Conservation (phyloP, 1,140 invertebrate genomes). For the Caenorhabditis latens region DNA sequence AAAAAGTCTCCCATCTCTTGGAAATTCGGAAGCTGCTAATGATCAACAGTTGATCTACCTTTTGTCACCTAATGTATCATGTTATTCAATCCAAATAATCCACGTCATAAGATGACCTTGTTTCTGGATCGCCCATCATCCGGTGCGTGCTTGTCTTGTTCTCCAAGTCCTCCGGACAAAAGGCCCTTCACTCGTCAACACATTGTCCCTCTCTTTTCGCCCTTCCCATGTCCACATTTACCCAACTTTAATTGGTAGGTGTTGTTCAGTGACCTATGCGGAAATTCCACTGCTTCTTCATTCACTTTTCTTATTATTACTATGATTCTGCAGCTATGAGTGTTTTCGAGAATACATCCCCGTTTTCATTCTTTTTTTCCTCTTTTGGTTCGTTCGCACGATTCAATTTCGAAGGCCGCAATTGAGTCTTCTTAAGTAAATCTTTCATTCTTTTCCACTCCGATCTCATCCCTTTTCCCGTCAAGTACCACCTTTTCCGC, state of each 20-base stretch:
- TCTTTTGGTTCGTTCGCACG: background rate
- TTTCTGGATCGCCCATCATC: background rate
- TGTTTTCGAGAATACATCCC: background rate
- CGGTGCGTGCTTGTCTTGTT: conserved; percentile 21
- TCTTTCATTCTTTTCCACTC: background rate
- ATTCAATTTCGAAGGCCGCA: conserved; percentile 54
- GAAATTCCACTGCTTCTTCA: background rate
- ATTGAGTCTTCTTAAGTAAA: conserved; percentile 56
- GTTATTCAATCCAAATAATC: background rate
- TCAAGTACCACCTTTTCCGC: conserved; percentile 28
- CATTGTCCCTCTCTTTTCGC: conserved; percentile 8
- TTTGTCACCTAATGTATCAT: conserved; percentile 17
- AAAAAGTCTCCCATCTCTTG: too few species aligned
- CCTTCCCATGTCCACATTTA: background rate
- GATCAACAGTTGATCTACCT: background rate
- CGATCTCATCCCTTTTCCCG: conserved; percentile 2
- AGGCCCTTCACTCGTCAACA: background rate
- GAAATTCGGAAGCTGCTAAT: too few species aligned
- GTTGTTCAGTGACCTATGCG: conserved; percentile 37
- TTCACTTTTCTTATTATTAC: background rate
- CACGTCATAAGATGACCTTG: conserved; percentile 34
- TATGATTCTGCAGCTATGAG: background rate
- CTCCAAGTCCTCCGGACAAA: conserved; percentile 8
- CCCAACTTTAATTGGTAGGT: conserved; percentile 46
- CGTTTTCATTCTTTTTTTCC: background rate